These are phyloP conservation scores for Cervus canadensis DNA, from an alignment of 2,113 vertebrate species.

Conservation along the genomic window DNA sequence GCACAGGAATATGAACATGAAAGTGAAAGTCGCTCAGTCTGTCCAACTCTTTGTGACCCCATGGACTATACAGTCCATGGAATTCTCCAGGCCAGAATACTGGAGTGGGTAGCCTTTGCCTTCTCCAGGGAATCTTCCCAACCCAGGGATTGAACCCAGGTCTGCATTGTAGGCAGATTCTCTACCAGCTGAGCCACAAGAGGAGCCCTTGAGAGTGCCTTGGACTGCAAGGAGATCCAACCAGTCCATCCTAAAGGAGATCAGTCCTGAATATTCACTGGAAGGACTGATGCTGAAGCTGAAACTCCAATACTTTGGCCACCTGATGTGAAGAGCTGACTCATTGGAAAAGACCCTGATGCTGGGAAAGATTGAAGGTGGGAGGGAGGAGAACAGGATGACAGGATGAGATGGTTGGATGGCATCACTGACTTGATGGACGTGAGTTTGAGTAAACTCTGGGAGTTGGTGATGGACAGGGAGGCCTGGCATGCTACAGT, in stretches of 20 bases:
- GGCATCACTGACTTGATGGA: not conserved
- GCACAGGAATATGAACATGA: not conserved
- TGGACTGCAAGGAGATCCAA: not conserved
- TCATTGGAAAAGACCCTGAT: not conserved
- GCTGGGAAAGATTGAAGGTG: not conserved
- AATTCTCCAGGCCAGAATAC: not conserved
- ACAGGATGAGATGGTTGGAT: not conserved
- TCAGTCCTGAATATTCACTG: not conserved
- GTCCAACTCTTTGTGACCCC: not conserved
- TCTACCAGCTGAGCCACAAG: not conserved
- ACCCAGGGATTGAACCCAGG: not conserved
- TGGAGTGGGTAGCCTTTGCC: not conserved
- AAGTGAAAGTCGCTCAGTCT: not conserved
- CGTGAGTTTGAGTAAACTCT: not conserved
- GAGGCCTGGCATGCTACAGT: not conserved
- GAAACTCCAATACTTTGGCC: not conserved
- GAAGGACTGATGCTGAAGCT: not conserved
- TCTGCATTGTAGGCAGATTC: accelerated
- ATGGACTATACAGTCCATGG: not conserved
- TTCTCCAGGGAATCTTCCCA: not conserved
- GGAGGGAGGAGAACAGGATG: not conserved
- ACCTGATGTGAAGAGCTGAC: not conserved
- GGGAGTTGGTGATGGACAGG: not conserved
- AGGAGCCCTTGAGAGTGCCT: not conserved
- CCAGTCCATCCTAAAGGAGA: not conserved